Evolutionary conservation across 1,140 invertebrate genomes (phyloP).

Genomic region (Dreissena rostriformis): DNA sequence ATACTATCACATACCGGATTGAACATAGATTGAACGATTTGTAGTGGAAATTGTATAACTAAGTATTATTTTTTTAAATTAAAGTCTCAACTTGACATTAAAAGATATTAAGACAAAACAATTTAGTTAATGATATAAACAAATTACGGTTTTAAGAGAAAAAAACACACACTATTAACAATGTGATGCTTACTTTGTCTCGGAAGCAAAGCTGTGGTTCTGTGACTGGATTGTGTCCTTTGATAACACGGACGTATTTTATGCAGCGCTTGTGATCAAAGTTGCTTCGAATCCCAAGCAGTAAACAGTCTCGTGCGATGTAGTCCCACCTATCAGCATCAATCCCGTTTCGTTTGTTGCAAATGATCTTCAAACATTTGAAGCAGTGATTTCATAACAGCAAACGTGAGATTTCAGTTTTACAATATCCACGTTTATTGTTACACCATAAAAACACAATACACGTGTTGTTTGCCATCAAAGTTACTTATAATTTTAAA

Average conservation of each 20-base stretch:
- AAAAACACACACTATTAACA: not conserved
- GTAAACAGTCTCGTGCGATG: constrained; percentile 84
- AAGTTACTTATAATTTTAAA: too few relatives aligned
- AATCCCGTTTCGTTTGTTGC: constrained; percentile 84
- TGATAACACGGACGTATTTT: constrained; percentile 73
- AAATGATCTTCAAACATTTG: constrained; percentile 83
- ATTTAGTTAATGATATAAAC: not conserved
- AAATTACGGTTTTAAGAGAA: not conserved
- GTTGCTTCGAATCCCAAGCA: constrained; percentile 80
- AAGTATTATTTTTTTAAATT: too few relatives aligned
- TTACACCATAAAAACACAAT: not conserved
- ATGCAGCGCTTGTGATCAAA: constrained; percentile 81
- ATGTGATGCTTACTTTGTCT: constrained; percentile 40
- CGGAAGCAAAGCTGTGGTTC: constrained; percentile 39
- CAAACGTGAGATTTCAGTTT: too few relatives aligned
- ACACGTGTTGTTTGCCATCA: not conserved
- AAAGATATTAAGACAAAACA: too few relatives aligned
- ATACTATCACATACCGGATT: too few relatives aligned
- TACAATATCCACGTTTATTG: not conserved
- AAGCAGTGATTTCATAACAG: not conserved
- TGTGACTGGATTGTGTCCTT: not conserved
- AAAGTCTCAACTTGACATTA: too few relatives aligned
- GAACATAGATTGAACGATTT: too few relatives aligned
- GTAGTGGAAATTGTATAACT: too few relatives aligned
- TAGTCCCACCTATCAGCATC: constrained; percentile 90